Percentiles rank a stretch among this genome's conserved stretches.
Conservation (phyloP, 1,140 invertebrate genomes). For the Trypoxylus dichotomus region DNA sequence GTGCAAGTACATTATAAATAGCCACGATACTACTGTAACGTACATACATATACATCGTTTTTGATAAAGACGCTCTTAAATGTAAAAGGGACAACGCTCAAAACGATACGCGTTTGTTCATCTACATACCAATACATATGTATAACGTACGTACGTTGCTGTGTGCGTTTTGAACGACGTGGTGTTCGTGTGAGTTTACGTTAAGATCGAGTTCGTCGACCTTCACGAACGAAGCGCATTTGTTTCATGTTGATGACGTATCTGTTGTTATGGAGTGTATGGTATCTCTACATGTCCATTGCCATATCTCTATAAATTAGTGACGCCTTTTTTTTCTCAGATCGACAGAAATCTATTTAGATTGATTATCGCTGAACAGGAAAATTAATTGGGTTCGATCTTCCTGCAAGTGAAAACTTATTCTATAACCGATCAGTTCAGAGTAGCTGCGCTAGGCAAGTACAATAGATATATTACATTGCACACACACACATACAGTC, state of each 20-base stretch:
- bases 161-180: neutral
- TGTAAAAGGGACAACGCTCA: slow-evolving; percentile 1
- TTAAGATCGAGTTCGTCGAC: slow-evolving; percentile 2
- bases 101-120: slow-evolving; percentile 2
- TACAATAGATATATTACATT: too few species aligned
- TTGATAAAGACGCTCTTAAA: neutral
- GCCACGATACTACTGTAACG: neutral
- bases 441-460: neutral
- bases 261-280: slow-evolving; percentile 2
- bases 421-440: too few species aligned
- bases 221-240: slow-evolving; percentile 5
- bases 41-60: neutral
- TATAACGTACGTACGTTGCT: neutral
- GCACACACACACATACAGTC: too few species aligned
- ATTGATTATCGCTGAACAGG: neutral
- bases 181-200: neutral
- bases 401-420: too few species aligned
- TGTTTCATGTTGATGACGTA: slow-evolving; percentile 6
- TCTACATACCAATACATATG: neutral
- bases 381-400: too few species aligned
- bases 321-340: neutral
- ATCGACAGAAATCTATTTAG: neutral
- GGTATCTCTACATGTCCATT: neutral
- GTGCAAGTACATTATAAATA: slow-evolving; percentile 7
- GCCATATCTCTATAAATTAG: neutral